These are phyloP conservation scores for Balaeniceps rex DNA, from an alignment of 2,113 vertebrate genomes.

Conservation along the genomic window DNA sequence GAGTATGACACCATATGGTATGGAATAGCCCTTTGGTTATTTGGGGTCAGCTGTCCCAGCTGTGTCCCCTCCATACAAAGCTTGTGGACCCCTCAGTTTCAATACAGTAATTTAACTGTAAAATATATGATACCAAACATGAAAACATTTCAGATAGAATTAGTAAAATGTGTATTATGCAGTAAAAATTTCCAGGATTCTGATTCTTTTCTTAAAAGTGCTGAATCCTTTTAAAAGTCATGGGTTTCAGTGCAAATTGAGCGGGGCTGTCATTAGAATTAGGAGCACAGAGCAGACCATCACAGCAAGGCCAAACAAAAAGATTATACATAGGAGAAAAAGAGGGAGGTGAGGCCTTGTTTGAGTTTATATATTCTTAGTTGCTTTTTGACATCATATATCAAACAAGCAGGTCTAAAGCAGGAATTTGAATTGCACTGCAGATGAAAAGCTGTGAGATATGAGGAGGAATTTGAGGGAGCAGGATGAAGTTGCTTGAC, in stretches of 20 bases:
- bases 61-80: background rate
- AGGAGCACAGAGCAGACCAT: background rate
- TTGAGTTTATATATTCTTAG: background rate
- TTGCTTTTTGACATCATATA: background rate
- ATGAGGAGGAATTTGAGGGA: background rate
- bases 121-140: background rate
- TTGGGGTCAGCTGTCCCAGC: fast-evolving
- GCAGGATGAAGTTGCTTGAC: background rate
- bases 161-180: background rate
- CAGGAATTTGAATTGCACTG: background rate
- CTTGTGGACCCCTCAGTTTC: background rate
- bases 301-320: background rate
- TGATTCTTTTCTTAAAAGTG: background rate
- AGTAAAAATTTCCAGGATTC: background rate
- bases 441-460: background rate
- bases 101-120: background rate
- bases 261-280: background rate
- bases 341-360: fast-evolving
- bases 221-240: background rate
- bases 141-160: background rate
- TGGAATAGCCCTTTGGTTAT: background rate
- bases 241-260: background rate
- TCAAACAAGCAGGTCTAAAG: background rate
- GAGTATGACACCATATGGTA: fast-evolving
- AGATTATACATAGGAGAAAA: background rate